A percentile compares a stretch with the other conserved stretches of the same genome.
Evolutionary conservation across 2,888 invertebrate genomes (phyloP).

Genomic region (Geophilus truncorum): DNA sequence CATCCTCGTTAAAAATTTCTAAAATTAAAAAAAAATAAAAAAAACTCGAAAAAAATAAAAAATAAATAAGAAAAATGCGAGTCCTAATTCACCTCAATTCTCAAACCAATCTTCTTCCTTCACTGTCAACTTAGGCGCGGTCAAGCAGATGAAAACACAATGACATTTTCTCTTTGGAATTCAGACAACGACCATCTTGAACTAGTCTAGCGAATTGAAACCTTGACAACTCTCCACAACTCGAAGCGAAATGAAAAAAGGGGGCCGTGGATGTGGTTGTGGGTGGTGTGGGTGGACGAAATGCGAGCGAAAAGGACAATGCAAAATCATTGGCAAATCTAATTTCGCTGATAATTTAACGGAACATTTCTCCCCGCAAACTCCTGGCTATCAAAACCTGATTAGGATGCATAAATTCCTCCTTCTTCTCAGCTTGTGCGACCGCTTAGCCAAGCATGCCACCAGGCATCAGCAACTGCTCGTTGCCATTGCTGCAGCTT

Average conservation of each 20-base stretch:
- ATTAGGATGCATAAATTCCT: slow-evolving; percentile 13
- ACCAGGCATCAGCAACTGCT: background rate
- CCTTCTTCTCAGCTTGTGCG: background rate
- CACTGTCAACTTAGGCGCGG: background rate
- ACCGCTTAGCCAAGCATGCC: slow-evolving; percentile 9
- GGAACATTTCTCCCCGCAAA: background rate
- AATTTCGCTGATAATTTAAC: background rate
- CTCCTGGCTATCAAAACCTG: background rate
- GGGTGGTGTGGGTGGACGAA: too few species aligned
- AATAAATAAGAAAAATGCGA: background rate
- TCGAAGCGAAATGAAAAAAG: background rate
- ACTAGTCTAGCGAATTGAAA: background rate
- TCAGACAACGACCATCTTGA: background rate
- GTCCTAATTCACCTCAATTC: background rate
- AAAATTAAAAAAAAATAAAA: background rate
- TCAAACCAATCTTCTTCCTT: background rate
- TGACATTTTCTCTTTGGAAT: background rate
- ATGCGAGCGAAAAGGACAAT: background rate
- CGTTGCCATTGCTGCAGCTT: background rate
- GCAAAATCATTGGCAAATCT: background rate
- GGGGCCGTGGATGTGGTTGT: background rate
- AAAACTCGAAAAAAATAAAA: background rate
- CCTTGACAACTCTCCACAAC: background rate
- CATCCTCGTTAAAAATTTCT: background rate
- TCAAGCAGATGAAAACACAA: slow-evolving; percentile 12